Evolutionary conservation across 1,140 invertebrate species (phyloP).

Genomic region (Pararge aegeria): DNA sequence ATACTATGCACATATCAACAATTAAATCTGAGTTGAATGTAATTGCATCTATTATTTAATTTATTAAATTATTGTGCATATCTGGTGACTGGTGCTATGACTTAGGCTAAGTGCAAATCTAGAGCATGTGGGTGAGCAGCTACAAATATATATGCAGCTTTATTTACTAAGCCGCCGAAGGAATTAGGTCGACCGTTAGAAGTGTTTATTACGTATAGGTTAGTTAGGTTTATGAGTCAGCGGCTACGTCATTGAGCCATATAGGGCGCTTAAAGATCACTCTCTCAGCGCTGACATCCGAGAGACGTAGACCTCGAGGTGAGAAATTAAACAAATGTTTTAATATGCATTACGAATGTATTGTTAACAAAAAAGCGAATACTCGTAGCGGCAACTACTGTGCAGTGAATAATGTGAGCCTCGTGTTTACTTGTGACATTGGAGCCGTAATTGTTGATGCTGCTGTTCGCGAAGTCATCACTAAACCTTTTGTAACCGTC

Average conservation of each 20-base stretch:
- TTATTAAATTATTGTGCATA: background rate
- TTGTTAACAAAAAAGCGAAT: slow-evolving; percentile 75
- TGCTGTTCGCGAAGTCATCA: slow-evolving; percentile 79
- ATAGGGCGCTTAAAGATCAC: slow-evolving; percentile 45
- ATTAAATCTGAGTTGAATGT: too few relatives aligned
- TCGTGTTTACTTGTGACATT: slow-evolving; percentile 78
- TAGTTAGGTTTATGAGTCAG: slow-evolving; percentile 59
- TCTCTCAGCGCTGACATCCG: slow-evolving; percentile 34
- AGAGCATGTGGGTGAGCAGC: slow-evolving; percentile 44
- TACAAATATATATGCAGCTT: slow-evolving; percentile 38
- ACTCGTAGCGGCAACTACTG: slow-evolving; percentile 64
- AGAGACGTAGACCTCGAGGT: slow-evolving; percentile 37
- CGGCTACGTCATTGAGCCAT: slow-evolving; percentile 47
- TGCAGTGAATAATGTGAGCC: slow-evolving; percentile 70
- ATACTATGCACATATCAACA: too few relatives aligned
- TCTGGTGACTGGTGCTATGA: background rate
- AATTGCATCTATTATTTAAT: too few relatives aligned
- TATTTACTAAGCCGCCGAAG: slow-evolving; percentile 37
- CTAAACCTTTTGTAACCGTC: slow-evolving; percentile 81
- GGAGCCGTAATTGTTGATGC: slow-evolving; percentile 80
- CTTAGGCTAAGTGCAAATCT: slow-evolving; percentile 9
- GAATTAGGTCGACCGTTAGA: slow-evolving; percentile 52
- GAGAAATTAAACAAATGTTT: slow-evolving; percentile 67
- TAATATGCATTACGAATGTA: slow-evolving; percentile 67
- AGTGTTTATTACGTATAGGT: slow-evolving; percentile 57